phyloP scores from a whole-genome alignment of 2,797 vertebrate species.

The Tapera naevia region DNA sequence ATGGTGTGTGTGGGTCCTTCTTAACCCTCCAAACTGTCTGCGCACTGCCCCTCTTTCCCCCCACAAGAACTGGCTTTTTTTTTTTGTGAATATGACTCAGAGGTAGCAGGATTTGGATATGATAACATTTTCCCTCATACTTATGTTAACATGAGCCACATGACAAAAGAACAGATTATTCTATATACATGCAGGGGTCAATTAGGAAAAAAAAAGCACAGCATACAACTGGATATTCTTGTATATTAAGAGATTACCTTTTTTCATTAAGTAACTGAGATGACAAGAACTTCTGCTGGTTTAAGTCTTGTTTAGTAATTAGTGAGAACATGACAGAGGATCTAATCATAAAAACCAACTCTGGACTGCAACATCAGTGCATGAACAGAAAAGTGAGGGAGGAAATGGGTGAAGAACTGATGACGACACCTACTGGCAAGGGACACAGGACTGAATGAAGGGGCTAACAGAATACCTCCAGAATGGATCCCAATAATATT shows the following conservation, averaged over 20 bases:
- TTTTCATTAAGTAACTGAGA: not conserved
- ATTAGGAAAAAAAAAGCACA: not conserved
- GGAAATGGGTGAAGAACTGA: not conserved
- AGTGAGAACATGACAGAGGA: not conserved
- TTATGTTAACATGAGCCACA: not conserved
- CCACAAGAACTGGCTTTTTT: rapidly evolving
- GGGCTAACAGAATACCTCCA: not conserved
- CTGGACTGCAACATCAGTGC: not conserved
- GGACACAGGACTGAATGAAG: not conserved
- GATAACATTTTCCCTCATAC: not conserved
- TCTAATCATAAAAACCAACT: not conserved
- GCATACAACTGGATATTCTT: not conserved
- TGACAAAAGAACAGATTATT: not conserved
- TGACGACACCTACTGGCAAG: not conserved
- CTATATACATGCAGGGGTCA: not conserved
- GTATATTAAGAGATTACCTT: not conserved
- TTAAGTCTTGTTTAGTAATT: not conserved
- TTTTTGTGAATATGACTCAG: not conserved
- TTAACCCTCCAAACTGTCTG: not conserved
- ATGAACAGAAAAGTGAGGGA: not conserved
- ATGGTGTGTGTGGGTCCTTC: not conserved
- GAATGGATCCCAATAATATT: not conserved
- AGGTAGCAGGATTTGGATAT: not conserved
- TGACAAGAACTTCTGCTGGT: not conserved
- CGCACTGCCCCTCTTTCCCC: not conserved